Conservation (phyloP, 1,140 invertebrate genomes). For the Diabrotica undecimpunctata region DNA sequence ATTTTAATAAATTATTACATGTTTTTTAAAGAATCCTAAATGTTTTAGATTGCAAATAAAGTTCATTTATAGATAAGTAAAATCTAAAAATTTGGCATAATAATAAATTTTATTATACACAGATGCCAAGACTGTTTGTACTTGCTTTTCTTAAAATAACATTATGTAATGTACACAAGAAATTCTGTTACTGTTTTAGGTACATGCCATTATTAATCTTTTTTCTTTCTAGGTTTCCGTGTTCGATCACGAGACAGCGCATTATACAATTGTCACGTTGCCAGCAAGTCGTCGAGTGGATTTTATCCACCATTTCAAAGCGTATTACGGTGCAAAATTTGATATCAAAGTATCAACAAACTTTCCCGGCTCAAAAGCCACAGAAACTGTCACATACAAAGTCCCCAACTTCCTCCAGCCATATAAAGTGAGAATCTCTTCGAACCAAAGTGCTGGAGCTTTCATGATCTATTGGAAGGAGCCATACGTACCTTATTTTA, state of each 20-base stretch:
- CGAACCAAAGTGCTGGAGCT: constrained; percentile 27
- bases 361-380: constrained; percentile 28
- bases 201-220: background rate
- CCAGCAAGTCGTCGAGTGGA: constrained; percentile 20
- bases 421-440: constrained; percentile 32
- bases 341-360: constrained; percentile 35
- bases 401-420: constrained; percentile 36
- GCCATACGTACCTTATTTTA: constrained; percentile 31
- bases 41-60: no score
- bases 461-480: constrained; percentile 40
- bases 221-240: constrained; percentile 23
- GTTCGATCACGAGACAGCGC: constrained; percentile 14
- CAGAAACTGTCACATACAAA: constrained; percentile 26
- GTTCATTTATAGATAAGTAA: no score
- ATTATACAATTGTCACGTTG: constrained; percentile 22
- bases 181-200: no score
- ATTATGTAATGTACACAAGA: no score
- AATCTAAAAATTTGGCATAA: no score
- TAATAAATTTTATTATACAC: no score
- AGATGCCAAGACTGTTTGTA: no score
- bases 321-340: constrained; percentile 27
- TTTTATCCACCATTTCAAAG: constrained; percentile 24
- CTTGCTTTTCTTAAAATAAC: no score
- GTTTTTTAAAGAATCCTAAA: no score
- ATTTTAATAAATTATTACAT: no score